Evolutionary conservation across 2,888 invertebrate genomes (phyloP), one percentile per base, ranked within the genome.

Genomic region (Patella depressa): DNA sequence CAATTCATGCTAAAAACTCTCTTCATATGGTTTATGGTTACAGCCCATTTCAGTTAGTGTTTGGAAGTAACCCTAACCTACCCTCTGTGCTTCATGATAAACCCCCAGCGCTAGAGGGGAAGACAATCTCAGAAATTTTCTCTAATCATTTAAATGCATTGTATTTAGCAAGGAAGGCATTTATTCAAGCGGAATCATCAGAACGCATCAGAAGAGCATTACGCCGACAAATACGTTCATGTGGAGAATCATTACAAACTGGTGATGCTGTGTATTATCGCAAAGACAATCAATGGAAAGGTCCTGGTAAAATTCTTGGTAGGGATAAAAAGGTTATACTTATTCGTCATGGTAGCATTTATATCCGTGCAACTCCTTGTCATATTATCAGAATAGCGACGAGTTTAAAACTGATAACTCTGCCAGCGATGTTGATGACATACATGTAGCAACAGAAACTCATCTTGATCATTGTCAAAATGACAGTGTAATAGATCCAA

Each of bases 241-340:
- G 72, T 17, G 54, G 73, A 15, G 77, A 74, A 72, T 59, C 17
- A 3, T 80, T 57, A 79, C 70, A 79, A 70, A 45, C 12, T 15
- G 79, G 80, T 65, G 78, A 77, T 65, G 34, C 24, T 24, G 24
- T 53, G 80, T 80, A 75, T 45, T 77, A 79, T 54, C 77, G 79
- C 69, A 14, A 71, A 54, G 75, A 76, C 12, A 59, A 77, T 19
- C 59, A 75, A 55, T 80, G 80, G 80, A 69, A 65, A 57, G 80
- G 81, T 19, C 81, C 72, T 82, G 78, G 73, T 78, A 85, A 74
- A 78, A 84, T 77, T 76, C 78, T 76, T 82, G 84, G 71, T 71
- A 82, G 77, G 74, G 79, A 78, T 78, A 80, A 79, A n/a, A 77
- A 77, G 73, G 71, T 80, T 24, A 73, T 80, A 15, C 79, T 79